Evolutionary conservation across 2,113 vertebrate genomes (phyloP), one percentile per base, ranked within the genome.

Genomic region (Boulengeromyrus knoepffleri): DNA sequence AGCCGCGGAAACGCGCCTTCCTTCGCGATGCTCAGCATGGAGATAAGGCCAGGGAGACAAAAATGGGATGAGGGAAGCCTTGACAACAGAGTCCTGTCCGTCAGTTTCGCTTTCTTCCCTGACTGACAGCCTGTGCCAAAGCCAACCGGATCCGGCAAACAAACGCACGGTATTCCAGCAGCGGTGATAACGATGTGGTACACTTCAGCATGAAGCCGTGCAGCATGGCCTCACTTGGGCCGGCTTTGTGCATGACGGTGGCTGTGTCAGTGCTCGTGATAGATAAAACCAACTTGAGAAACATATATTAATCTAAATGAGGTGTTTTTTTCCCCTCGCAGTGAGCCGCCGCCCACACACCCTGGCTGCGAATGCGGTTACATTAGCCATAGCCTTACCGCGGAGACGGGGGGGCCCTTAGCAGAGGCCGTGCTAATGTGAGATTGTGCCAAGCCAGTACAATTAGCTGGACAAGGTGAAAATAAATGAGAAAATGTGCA

Each of bases 371-470:
- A 90, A 92, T 80, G 90, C 88, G 89, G 89, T 89, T 70, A 52
- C 90, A 91, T 90, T 89, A 88, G 90, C 24, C 52, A 49, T 70
- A 21, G 90, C 85, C 74, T 90, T 27, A 45, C 56, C 42, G 31
- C 86, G 49, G 85, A 85, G 83, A 49, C 4, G 53, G 90, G 88
- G 88, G 89, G 87, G 89, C 8, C 74, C 77, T 70, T 91, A 90
- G 88, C 91, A 89, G 87, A 5, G 85, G 49, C 10, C 8, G n/a
- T 8, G 45, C 24, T 47, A 49, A 46, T 36, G 85, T 21, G 49
- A n/a, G 56, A 83, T 27, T 49, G 56, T 19, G 50, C 21, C 93
- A 91, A 93, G 94, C 91, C 93, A 89, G 90, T 89, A 92, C 89
- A 93, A 95, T 94, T 93, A 91, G 89, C 7, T 0, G 91, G 91